A percentile compares a stretch with the other conserved stretches of the same genome.
Evolutionary conservation across 2,113 vertebrate species (phyloP).

Genomic region (Isichthys henryi): DNA sequence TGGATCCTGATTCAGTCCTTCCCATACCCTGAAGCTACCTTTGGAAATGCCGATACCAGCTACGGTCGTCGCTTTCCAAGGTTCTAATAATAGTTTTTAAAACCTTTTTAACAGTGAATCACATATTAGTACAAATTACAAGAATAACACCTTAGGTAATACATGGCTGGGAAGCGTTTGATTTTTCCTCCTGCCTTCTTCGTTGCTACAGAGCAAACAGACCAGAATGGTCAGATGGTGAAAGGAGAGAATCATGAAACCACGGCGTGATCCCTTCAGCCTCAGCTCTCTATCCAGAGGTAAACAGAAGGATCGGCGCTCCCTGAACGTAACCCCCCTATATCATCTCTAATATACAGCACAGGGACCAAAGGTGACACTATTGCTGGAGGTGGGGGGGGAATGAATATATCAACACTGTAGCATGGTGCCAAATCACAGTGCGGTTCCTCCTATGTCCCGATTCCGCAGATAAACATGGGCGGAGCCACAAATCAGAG

Average conservation of each 20-base stretch:
- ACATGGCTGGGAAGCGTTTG: neutral
- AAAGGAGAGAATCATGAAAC: neutral
- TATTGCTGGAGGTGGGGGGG: neutral
- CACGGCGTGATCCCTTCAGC: neutral
- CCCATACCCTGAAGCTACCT: neutral
- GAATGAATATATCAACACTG: neutral
- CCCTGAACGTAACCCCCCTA: neutral
- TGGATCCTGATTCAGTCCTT: neutral
- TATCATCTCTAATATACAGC: neutral
- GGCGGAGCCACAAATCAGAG: neutral
- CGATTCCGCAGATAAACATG: neutral
- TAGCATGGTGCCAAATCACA: neutral
- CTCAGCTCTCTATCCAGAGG: neutral
- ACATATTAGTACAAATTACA: too few relatives aligned
- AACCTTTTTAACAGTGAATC: too few relatives aligned
- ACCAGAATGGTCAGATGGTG: neutral
- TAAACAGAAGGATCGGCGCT: neutral
- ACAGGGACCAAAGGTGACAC: constrained; percentile 5
- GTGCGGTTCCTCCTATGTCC: neutral
- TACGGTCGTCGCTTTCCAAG: too few relatives aligned
- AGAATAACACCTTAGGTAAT: too few relatives aligned
- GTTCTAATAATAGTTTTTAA: too few relatives aligned
- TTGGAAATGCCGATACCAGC: neutral
- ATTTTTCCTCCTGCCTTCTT: neutral
- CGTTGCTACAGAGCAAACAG: neutral